A percentile compares a stretch with the other conserved stretches of the same genome.
phyloP scores from a whole-genome alignment of 2,113 vertebrate genomes.

The Empidonax traillii region DNA sequence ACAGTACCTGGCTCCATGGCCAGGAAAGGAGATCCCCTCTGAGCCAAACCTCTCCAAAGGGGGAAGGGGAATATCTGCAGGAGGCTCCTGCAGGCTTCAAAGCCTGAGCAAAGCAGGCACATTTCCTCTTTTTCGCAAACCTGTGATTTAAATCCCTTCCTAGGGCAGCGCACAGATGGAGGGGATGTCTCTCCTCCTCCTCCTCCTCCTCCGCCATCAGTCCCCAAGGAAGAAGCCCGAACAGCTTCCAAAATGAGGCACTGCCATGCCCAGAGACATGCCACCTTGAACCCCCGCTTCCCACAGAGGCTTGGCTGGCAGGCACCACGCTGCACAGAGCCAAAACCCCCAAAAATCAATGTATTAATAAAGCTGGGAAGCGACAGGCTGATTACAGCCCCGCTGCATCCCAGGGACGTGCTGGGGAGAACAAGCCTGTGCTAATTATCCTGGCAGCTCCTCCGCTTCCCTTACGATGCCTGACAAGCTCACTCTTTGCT shows the following conservation, averaged over 20 bases:
- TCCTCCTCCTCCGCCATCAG: not conserved
- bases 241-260: not conserved
- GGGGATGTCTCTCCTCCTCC: conserved; percentile 32
- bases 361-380: conserved; percentile 29
- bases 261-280: not conserved
- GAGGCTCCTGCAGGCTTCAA: not conserved
- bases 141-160: conserved; percentile 16
- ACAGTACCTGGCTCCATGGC: not conserved
- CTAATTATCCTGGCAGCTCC: conserved; percentile 47
- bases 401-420: not conserved
- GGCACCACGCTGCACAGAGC: fast-evolving
- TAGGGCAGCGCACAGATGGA: conserved; percentile 28
- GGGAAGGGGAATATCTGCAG: not conserved
- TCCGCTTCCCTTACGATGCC: not conserved
- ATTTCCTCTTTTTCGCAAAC: not conserved
- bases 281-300: not conserved
- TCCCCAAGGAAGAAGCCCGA: not conserved
- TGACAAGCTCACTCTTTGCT: not conserved
- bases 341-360: not conserved
- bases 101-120: not conserved
- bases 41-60: not conserved
- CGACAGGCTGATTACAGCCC: not conserved
- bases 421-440: conserved; percentile 9
- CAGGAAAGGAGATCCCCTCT: not conserved
- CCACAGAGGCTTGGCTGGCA: not conserved